These are phyloP conservation scores for Gnatocerus cornutus DNA, from an alignment of 2,888 invertebrate genomes.

Conservation along the genomic window DNA sequence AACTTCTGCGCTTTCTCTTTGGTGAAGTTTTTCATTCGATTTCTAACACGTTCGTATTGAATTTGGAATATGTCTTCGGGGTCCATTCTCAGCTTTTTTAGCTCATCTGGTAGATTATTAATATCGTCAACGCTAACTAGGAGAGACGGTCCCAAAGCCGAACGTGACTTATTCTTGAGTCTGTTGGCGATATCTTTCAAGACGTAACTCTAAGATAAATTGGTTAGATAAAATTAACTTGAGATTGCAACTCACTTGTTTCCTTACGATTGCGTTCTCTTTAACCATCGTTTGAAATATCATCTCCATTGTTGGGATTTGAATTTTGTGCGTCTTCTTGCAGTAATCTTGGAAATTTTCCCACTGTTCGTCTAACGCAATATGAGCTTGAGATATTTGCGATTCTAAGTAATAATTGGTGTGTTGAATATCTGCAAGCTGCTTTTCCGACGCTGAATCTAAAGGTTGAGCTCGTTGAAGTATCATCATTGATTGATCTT, in stretches of 20 bases:
- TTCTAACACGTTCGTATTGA: constrained; percentile 66
- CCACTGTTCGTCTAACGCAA: constrained; percentile 86
- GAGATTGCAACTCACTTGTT: constrained; percentile 67
- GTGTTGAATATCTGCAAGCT: constrained; percentile 80
- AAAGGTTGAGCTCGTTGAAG: constrained; percentile 70
- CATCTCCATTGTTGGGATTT: constrained; percentile 82
- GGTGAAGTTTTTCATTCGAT: constrained; percentile 68
- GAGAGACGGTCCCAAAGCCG: constrained; percentile 69
- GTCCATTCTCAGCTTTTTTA: constrained; percentile 75
- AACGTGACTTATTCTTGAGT: constrained; percentile 68
- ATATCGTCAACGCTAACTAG: constrained; percentile 69
- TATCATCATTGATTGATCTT: constrained; percentile 64
- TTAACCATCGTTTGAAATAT: constrained; percentile 86
- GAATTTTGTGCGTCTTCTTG: constrained; percentile 72
- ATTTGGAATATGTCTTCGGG: constrained; percentile 69
- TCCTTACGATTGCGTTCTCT: constrained; percentile 80
- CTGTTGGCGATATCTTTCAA: constrained; percentile 67
- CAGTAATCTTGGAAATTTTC: constrained; percentile 75
- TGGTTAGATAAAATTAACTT: background rate
- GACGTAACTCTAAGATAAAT: constrained; percentile 59
- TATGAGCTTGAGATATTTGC: constrained; percentile 82
- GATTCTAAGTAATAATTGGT: constrained; percentile 82
- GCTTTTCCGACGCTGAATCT: constrained; percentile 80
- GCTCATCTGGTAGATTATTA: constrained; percentile 65
- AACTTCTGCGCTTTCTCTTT: constrained; percentile 73